Conservation (phyloP, 2,797 vertebrate species). For the Pampus argenteus region DNA sequence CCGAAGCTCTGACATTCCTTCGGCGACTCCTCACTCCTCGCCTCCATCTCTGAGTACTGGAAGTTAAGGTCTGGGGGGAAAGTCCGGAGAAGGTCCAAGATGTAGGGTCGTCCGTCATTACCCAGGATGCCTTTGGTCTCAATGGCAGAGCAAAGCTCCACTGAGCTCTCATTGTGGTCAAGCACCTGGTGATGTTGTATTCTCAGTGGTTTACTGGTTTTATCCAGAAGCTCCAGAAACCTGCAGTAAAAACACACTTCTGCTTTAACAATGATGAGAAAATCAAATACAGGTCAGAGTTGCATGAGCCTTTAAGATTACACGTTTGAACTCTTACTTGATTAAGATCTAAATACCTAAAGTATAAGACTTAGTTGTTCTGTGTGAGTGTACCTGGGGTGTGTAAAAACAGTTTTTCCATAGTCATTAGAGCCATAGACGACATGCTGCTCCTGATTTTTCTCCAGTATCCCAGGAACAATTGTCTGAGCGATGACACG, state of each 20-base stretch:
- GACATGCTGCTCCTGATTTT: constrained; percentile 93
- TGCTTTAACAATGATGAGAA: background rate
- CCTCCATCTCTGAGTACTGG: constrained; percentile 82
- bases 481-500: constrained; percentile 94
- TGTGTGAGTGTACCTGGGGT: constrained; percentile 57
- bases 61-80: constrained; percentile 96
- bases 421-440: constrained; percentile 96
- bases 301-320: too few relatives aligned
- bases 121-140: constrained; percentile 97
- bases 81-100: constrained; percentile 93
- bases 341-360: background rate
- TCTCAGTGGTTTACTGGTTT: constrained; percentile 90
- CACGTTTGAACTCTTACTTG: background rate
- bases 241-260: constrained; percentile 66
- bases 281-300: background rate
- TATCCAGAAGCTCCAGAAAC: constrained; percentile 93
- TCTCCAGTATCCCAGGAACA: constrained; percentile 94
- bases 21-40: constrained; percentile 82
- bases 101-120: constrained; percentile 93
- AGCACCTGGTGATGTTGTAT: constrained; percentile 92
- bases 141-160: constrained; percentile 93
- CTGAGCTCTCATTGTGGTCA: constrained; percentile 87
- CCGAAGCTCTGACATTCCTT: constrained; percentile 88
- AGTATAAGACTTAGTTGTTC: background rate
- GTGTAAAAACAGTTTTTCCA: constrained; percentile 89